These are phyloP conservation scores for Chloropsis cyanopogon DNA, from an alignment of 2,113 vertebrate species.

Conservation along the genomic window DNA sequence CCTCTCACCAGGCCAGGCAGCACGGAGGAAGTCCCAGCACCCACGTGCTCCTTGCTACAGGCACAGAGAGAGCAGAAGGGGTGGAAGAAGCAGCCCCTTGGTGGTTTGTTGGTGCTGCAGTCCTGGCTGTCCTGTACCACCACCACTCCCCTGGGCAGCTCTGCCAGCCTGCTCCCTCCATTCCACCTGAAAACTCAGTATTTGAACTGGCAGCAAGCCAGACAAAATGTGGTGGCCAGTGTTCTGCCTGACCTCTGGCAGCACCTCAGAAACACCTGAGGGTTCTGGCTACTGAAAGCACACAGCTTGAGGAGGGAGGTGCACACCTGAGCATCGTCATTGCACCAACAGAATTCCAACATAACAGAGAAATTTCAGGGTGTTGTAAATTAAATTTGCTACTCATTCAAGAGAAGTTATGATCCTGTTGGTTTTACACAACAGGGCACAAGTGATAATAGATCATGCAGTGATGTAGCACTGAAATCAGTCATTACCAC, in stretches of 20 bases:
- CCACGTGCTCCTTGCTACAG: background rate
- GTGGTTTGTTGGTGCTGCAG: background rate
- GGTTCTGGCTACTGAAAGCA: background rate
- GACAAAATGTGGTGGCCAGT: background rate
- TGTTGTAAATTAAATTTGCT: background rate
- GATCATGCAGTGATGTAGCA: background rate
- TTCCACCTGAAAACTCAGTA: background rate
- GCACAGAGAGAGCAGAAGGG: background rate
- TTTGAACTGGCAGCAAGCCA: background rate
- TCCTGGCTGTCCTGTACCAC: background rate
- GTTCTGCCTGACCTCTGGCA: background rate
- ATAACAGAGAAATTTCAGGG: background rate
- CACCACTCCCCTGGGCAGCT: background rate
- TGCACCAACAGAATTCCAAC: background rate
- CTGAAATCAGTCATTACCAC: background rate
- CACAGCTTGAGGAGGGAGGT: background rate
- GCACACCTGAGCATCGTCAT: fast-evolving
- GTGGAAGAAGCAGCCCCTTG: background rate
- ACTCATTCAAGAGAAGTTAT: background rate
- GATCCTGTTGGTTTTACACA: background rate
- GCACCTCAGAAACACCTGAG: background rate
- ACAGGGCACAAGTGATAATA: background rate
- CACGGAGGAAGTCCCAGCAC: background rate
- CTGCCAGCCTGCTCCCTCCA: background rate
- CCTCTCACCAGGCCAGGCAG: background rate